A percentile compares a stretch with the other conserved stretches of the same genome.
phyloP scores from a whole-genome alignment of 2,888 invertebrate species.

The Tachina lurida region DNA sequence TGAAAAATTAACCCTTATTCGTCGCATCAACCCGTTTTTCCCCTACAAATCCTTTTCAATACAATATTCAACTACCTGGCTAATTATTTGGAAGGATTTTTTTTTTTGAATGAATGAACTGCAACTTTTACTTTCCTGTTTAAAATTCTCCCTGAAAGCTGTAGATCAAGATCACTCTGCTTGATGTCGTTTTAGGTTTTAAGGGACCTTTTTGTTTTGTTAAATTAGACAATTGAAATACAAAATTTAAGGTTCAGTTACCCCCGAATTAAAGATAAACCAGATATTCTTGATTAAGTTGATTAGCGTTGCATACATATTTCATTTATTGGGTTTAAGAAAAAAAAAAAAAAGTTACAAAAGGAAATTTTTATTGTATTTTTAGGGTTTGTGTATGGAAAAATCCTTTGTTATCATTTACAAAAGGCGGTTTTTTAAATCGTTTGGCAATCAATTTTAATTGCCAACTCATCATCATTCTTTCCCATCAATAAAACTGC shows the following conservation, averaged over 20 bases:
- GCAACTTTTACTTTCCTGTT: constrained; percentile 50
- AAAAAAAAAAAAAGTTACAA: constrained; percentile 8
- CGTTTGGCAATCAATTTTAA: constrained; percentile 71
- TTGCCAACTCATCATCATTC: constrained; percentile 65
- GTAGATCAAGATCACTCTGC: constrained; percentile 44
- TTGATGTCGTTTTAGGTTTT: constrained; percentile 35
- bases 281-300: constrained; percentile 57
- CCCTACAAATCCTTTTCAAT: constrained; percentile 16
- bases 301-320: constrained; percentile 61
- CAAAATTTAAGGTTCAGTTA: constrained; percentile 61
- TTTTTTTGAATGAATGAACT: constrained; percentile 33
- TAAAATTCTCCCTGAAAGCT: constrained; percentile 28
- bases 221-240: constrained; percentile 7
- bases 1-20: constrained; percentile 44
- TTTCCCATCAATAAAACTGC: constrained; percentile 65
- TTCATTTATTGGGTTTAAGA: constrained; percentile 1
- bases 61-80: constrained; percentile 50
- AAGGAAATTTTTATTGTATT: constrained; percentile 52
- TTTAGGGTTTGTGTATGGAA: constrained; percentile 39
- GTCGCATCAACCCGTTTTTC: background rate
- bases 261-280: background rate
- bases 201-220: constrained; percentile 5
- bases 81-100: background rate
- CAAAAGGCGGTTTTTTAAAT: constrained; percentile 69
- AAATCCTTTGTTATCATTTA: constrained; percentile 41